phyloP scores from a whole-genome alignment of 2,797 vertebrate genomes.

The Parauchenoglanis ngamensis region DNA sequence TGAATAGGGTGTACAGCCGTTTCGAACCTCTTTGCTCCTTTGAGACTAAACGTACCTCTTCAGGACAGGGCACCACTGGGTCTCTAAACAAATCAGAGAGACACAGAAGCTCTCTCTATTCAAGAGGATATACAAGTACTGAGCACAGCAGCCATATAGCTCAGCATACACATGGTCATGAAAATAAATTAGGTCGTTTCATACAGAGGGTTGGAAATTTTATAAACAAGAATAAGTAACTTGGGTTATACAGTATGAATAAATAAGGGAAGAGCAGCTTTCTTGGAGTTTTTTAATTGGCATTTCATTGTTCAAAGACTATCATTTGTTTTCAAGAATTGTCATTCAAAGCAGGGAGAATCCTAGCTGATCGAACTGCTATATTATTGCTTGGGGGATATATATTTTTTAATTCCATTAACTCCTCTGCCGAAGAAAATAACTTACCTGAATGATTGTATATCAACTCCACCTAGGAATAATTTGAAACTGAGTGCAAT shows the following conservation, averaged over 20 bases:
- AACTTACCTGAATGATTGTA: background rate
- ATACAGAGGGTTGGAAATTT: constrained; percentile 89
- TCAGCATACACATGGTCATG: constrained; percentile 75
- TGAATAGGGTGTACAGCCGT: constrained; percentile 82
- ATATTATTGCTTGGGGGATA: background rate
- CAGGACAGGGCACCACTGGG: background rate
- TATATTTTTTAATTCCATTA: background rate
- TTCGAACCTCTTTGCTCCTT: constrained; percentile 84
- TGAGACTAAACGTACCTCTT: constrained; percentile 70
- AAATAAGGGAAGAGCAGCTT: background rate
- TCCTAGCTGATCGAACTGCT: background rate
- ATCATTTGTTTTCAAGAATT: background rate
- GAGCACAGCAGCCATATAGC: constrained; percentile 67
- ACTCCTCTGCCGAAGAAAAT: background rate
- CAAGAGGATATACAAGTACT: constrained; percentile 64
- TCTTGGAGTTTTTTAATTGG: background rate
- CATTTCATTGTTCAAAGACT: constrained; percentile 11
- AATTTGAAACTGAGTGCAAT: constrained; percentile 13
- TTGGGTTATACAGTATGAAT: background rate
- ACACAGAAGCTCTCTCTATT: constrained; percentile 62
- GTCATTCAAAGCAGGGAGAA: background rate
- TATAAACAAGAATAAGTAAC: constrained; percentile 84
- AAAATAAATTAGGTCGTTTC: constrained; percentile 91
- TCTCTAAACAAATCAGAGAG: constrained; percentile 70
- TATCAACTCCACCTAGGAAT: background rate